phyloP scores from a whole-genome alignment of 2,888 invertebrate genomes.

The Microctonus hyperodae region DNA sequence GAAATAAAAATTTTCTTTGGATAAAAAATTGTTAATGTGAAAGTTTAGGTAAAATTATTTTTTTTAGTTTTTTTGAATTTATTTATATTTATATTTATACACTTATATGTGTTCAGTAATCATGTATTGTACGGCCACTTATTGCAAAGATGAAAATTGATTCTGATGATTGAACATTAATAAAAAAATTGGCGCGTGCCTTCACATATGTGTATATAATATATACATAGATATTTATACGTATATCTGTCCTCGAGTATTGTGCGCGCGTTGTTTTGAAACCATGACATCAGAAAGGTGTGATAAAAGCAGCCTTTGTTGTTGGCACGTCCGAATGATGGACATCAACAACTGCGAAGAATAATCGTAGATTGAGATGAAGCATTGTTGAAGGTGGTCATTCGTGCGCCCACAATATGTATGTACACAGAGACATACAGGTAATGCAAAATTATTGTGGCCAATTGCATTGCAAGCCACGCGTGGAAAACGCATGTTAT shows the following conservation, averaged over 20 bases:
- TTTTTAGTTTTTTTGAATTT: neutral
- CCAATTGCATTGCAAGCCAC: neutral
- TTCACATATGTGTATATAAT: constrained; percentile 29
- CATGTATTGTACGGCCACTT: constrained; percentile 5
- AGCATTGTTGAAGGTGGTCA: neutral
- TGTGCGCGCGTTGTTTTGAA: constrained; percentile 15
- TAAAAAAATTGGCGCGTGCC: constrained; percentile 18
- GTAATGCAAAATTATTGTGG: neutral
- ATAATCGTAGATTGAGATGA: constrained; percentile 7
- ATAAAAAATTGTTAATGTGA: neutral
- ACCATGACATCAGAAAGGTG: constrained; percentile 22
- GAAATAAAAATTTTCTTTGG: too few species aligned
- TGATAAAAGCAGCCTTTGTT: constrained; percentile 26
- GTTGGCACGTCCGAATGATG: constrained; percentile 28
- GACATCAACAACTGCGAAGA: constrained; percentile 9
- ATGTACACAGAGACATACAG: neutral
- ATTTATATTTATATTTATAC: neutral
- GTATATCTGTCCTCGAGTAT: constrained; percentile 15
- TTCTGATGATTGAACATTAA: neutral
- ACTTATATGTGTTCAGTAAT: neutral
- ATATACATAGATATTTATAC: constrained; percentile 18
- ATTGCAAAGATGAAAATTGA: constrained; percentile 5
- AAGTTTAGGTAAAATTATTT: neutral
- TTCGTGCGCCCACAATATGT: neutral
- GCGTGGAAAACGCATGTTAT: constrained; percentile 2